Base-by-base conservation (phyloP, 2,888 invertebrate genomes). In the Thysanoteuthis rhombus region DNA sequence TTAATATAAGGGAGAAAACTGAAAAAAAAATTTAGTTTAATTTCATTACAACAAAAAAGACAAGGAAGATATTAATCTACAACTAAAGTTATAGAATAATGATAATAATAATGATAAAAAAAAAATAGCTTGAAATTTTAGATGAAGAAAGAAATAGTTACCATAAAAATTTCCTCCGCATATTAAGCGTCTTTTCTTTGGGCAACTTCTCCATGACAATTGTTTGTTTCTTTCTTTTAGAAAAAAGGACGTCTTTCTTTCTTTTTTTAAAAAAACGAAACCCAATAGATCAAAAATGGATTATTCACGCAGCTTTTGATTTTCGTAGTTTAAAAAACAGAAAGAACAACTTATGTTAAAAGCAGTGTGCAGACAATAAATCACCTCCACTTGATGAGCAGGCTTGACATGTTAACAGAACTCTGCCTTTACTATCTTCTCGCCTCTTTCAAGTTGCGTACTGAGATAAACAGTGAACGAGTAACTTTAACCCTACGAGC, bases 101-200 rank as follows among this genome's bases (percentile, higher is more conserved):
- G 42, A 42, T n/a, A n/a, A n/a, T n/a, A n/a, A n/a, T n/a, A n/a
- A n/a, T n/a, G n/a, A n/a, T n/a, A n/a, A n/a, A n/a, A n/a, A n/a
- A n/a, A n/a, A n/a, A n/a, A n/a, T n/a, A n/a, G n/a, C n/a, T n/a
- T n/a, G n/a, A n/a, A n/a, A n/a, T n/a, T n/a, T n/a, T n/a, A n/a
- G n/a, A n/a, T n/a, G n/a, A n/a, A n/a, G n/a, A 42, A 42, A 22
- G 40, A 32, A n/a, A 75, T 42, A 45, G 94, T 94, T 94, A 95
- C 95, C 95, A 95, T 25, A 95, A 94, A 75, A 94, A 94, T 94
- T 95, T 95, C n/a, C 94, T 94, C 52, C 95, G 94, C 58, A 95
- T 94, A 25, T 95, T 93, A 45, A 95, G 47, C n/a, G 95, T 95
- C 92, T 95, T 94, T 5, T 94, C 93, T 93, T 95, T 95, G 4